These are phyloP conservation scores for Zootoca vivipara DNA, from an alignment of 2,113 vertebrate species.

Conservation along the genomic window DNA sequence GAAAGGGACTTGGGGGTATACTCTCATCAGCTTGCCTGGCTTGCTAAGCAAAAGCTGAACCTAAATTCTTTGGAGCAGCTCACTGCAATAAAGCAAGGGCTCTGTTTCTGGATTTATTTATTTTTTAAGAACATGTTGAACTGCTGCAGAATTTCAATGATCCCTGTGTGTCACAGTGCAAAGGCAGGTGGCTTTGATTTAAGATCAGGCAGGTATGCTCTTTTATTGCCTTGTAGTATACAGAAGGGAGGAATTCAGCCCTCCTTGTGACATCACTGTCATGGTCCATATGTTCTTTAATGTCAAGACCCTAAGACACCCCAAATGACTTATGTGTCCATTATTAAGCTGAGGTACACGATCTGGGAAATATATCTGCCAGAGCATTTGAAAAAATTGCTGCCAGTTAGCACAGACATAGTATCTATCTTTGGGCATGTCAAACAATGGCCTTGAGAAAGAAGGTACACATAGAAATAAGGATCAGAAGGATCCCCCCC, in stretches of 20 bases:
- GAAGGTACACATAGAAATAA: too few relatives aligned
- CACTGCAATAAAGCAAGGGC: not conserved
- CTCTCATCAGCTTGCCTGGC: not conserved
- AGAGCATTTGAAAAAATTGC: too few relatives aligned
- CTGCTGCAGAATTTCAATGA: not conserved
- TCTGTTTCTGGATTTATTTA: not conserved
- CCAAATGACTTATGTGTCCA: not conserved
- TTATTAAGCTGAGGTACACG: too few relatives aligned
- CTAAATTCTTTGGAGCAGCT: not conserved
- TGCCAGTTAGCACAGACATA: too few relatives aligned
- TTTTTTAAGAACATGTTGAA: not conserved
- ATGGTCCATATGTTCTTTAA: not conserved
- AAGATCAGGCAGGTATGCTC: not conserved
- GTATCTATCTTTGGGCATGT: too few relatives aligned
- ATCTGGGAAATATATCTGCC: too few relatives aligned
- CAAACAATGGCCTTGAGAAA: too few relatives aligned
- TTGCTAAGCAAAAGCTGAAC: not conserved
- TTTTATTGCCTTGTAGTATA: not conserved
- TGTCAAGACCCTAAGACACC: not conserved
- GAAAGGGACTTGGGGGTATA: fast-evolving
- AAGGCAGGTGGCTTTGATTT: not conserved
- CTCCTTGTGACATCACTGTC: not conserved
- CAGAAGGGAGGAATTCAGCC: too few relatives aligned
- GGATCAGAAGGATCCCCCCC: too few relatives aligned
- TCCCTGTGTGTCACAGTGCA: not conserved